These are phyloP conservation scores for Teleogryllus oceanicus DNA, from an alignment of 2,888 invertebrate species.

Conservation along the genomic window DNA sequence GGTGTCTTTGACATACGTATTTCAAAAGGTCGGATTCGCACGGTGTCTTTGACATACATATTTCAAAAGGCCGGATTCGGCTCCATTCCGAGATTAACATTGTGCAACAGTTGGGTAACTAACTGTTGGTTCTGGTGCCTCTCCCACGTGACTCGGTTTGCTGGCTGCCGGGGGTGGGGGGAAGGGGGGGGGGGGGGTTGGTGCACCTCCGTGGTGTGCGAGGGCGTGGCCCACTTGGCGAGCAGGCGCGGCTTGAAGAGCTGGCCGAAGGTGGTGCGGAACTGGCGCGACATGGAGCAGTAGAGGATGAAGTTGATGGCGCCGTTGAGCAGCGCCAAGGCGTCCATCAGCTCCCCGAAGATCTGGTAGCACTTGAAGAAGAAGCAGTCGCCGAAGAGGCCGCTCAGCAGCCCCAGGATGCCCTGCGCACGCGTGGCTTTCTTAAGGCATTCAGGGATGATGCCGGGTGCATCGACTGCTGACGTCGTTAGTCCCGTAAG, in stretches of 20 bases:
- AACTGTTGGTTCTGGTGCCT: too few relatives aligned
- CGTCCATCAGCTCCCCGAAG: constrained; percentile 52
- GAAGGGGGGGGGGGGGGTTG: too few relatives aligned
- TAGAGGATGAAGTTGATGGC: constrained; percentile 56
- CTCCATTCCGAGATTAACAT: too few relatives aligned
- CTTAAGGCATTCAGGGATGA: constrained; percentile 56
- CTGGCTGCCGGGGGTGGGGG: too few relatives aligned
- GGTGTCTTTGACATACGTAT: too few relatives aligned
- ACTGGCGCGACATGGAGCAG: constrained; percentile 55
- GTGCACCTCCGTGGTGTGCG: constrained; percentile 59
- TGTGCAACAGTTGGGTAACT: too few relatives aligned
- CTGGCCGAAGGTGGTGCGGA: constrained; percentile 48
- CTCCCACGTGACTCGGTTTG: too few relatives aligned
- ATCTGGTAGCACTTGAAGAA: constrained; percentile 45
- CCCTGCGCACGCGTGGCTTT: not conserved
- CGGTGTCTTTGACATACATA: too few relatives aligned
- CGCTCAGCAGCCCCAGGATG: constrained; percentile 67
- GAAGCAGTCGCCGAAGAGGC: constrained; percentile 56
- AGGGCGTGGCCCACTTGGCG: constrained; percentile 56
- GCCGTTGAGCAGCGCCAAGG: constrained; percentile 53
- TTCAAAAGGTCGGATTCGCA: too few relatives aligned
- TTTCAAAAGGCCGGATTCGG: too few relatives aligned
- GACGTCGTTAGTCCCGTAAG: too few relatives aligned
- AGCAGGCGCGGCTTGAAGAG: constrained; percentile 45
- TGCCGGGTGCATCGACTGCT: too few relatives aligned